A percentile compares a stretch with the other conserved stretches of the same genome.
phyloP scores from a whole-genome alignment of 92 coral and sea anemone genomes.

The Parazoanthus swiftii region DNA sequence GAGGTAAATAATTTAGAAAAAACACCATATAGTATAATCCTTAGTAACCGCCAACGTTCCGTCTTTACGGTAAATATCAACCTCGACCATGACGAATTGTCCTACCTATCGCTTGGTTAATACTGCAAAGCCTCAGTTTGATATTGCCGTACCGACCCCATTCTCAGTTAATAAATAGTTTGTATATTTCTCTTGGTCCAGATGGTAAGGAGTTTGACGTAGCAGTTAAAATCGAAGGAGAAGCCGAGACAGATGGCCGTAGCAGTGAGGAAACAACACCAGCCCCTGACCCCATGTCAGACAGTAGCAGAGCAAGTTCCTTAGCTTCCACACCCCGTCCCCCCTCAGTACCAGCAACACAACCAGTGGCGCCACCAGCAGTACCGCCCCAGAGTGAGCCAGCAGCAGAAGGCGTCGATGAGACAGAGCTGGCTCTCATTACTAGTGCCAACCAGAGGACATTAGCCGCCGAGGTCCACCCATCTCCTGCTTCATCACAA shows the following conservation, averaged over 20 bases:
- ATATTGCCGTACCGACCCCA: background rate
- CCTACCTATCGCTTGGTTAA: too few species aligned
- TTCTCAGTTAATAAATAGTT: background rate
- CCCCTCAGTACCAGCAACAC: conserved; percentile 17
- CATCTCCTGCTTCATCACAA: conserved; percentile 40
- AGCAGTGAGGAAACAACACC: conserved; percentile 53
- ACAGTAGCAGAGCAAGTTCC: conserved; percentile 74
- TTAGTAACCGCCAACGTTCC: too few species aligned
- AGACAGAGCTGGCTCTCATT: background rate
- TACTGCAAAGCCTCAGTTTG: too few species aligned
- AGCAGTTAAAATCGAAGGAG: conserved; percentile 14
- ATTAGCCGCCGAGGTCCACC: conserved; percentile 28
- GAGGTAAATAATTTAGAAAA: too few species aligned
- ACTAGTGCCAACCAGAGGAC: conserved; percentile 39
- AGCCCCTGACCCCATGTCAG: conserved; percentile 57
- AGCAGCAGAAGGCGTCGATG: conserved; percentile 26
- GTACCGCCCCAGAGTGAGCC: background rate
- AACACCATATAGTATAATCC: too few species aligned
- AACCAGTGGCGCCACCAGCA: background rate
- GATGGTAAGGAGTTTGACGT: conserved; percentile 15
- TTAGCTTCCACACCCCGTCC: conserved; percentile 52
- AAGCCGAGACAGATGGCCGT: conserved; percentile 17
- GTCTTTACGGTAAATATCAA: too few species aligned
- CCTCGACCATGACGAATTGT: too few species aligned
- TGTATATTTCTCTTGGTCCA: background rate